phyloP scores from a whole-genome alignment of 64 coral and sea anemone species.

The Cladopsammia gracilis region DNA sequence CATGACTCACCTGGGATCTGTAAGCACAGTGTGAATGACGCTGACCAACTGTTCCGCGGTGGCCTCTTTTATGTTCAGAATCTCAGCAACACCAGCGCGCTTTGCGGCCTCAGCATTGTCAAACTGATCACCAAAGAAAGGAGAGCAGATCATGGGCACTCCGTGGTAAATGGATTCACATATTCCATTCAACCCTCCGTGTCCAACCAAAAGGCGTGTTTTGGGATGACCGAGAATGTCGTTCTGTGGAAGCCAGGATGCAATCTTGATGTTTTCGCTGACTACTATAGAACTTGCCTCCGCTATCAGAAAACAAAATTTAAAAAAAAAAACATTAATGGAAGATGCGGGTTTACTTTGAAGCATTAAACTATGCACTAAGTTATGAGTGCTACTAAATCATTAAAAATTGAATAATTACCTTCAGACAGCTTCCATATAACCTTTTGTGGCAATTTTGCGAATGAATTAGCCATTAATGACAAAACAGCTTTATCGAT shows the following conservation, averaged over 20 bases:
- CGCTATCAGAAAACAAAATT: background rate
- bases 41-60: background rate
- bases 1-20: background rate
- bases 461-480: conserved; percentile 31
- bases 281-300: background rate
- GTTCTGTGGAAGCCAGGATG: conserved; percentile 52
- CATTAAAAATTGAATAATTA: no score
- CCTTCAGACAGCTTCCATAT: background rate
- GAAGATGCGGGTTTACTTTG: no score
- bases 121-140: conserved; percentile 45
- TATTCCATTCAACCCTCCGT: conserved; percentile 41
- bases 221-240: conserved; percentile 49
- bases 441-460: conserved; percentile 8
- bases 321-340: no score
- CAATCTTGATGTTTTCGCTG: conserved; percentile 30
- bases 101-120: conserved; percentile 19
- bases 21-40: background rate
- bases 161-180: conserved; percentile 46
- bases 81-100: conserved; percentile 2
- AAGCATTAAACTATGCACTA: no score
- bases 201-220: conserved; percentile 36
- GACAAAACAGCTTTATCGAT: background rate
- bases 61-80: background rate
- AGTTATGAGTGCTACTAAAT: no score
- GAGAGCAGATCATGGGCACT: conserved; percentile 22